phyloP scores from a whole-genome alignment of 2,797 vertebrate genomes.

The Takifugu rubripes region DNA sequence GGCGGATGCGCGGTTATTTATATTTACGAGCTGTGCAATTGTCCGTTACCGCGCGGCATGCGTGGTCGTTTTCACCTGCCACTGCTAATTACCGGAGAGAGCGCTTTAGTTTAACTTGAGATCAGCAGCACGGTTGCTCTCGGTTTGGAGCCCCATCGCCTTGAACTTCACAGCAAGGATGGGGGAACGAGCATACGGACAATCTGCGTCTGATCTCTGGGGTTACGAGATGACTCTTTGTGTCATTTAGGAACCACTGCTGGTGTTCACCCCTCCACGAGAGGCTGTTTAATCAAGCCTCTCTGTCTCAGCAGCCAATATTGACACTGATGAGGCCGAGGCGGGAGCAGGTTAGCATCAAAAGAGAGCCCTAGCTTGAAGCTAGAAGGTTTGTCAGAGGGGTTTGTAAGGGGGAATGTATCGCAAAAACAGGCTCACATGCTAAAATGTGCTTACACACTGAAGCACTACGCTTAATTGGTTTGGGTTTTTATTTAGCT shows the following conservation, averaged over 20 bases:
- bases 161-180: constrained; percentile 31
- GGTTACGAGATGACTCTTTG: constrained; percentile 21
- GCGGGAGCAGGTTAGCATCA: constrained; percentile 29
- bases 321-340: constrained; percentile 40
- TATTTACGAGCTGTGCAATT: constrained; percentile 29
- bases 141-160: constrained; percentile 14
- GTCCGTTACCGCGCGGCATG: constrained; percentile 47
- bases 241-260: constrained; percentile 10
- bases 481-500: background rate
- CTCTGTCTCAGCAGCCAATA: constrained; percentile 42
- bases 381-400: constrained; percentile 18
- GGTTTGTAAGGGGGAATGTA: constrained; percentile 38
- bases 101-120: constrained; percentile 41
- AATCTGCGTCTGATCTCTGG: background rate
- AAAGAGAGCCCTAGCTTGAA: constrained; percentile 22
- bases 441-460: constrained; percentile 17
- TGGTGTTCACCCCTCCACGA: constrained; percentile 17
- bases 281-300: constrained; percentile 49
- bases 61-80: constrained; percentile 65
- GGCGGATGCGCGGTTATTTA: constrained; percentile 31
- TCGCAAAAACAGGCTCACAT: constrained; percentile 16
- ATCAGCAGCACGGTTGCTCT: constrained; percentile 31
- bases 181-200: constrained; percentile 1
- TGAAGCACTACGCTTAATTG: constrained; percentile 12
- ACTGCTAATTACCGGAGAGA: constrained; percentile 59